phyloP scores from a whole-genome alignment of 2,888 invertebrate species.

The Crepidodera aurea region DNA sequence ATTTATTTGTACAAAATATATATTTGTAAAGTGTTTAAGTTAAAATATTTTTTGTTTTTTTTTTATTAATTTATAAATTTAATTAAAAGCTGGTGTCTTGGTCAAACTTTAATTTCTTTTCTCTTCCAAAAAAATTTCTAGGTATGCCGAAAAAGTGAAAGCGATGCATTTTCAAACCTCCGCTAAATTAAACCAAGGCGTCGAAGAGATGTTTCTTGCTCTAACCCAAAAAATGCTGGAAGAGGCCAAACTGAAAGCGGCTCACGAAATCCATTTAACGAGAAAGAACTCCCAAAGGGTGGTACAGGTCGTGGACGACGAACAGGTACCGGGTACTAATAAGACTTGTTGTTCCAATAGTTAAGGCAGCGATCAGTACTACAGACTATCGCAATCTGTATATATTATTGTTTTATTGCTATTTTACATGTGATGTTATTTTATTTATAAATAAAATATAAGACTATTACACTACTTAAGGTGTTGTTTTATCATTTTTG shows the following conservation, averaged over 20 bases:
- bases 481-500: not conserved
- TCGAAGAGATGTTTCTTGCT: conserved; percentile 89
- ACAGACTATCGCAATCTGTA: conserved; percentile 9
- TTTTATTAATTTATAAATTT: too few species aligned
- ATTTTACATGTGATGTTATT: conserved; percentile 28
- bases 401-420: conserved; percentile 24
- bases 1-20: too few species aligned
- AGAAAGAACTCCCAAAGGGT: conserved; percentile 57
- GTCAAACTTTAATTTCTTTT: too few species aligned
- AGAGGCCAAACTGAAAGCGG: conserved; percentile 54
- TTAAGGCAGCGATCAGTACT: conserved; percentile 7
- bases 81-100: too few species aligned
- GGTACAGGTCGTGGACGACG: conserved; percentile 58
- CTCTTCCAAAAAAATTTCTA: too few species aligned
- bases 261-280: conserved; percentile 49
- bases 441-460: conserved; percentile 24
- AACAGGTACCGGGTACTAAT: conserved; percentile 39
- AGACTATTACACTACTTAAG: conserved; percentile 8
- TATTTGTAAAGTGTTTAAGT: too few species aligned
- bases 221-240: conserved; percentile 80
- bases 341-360: conserved; percentile 24
- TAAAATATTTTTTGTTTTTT: too few species aligned
- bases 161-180: conserved; percentile 93
- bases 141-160: conserved; percentile 89
- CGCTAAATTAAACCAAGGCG: conserved; percentile 90